A percentile compares a stretch with the other conserved stretches of the same genome.
Evolutionary conservation across 2,113 vertebrate species (phyloP).

Genomic region (Varanus salvator): DNA sequence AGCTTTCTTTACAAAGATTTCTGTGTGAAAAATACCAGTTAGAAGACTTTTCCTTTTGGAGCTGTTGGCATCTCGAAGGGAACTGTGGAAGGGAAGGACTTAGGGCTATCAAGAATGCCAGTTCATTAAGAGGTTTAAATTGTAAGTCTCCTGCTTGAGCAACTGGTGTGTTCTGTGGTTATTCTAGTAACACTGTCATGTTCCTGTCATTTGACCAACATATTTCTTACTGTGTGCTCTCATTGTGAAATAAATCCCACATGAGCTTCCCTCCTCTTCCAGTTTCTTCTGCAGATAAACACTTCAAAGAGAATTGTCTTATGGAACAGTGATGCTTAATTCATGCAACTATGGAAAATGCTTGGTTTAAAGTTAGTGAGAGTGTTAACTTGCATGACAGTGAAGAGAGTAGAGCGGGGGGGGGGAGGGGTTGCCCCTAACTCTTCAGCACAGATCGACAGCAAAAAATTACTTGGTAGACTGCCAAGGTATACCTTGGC

Average conservation of each 20-base stretch:
- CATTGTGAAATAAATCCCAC: neutral
- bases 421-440: too few relatives aligned
- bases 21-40: neutral
- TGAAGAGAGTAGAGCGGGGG: too few relatives aligned
- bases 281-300: conserved; percentile 10
- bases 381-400: neutral
- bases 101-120: neutral
- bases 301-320: conserved; percentile 1
- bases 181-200: neutral
- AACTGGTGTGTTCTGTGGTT: neutral
- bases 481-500: too few relatives aligned
- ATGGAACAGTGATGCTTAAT: neutral
- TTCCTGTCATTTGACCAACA: neutral
- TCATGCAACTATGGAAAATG: neutral
- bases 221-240: neutral
- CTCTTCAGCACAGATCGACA: too few relatives aligned
- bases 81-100: neutral
- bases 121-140: neutral
- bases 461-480: too few relatives aligned
- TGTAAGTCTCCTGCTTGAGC: neutral
- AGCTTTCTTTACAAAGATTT: neutral
- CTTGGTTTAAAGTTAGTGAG: neutral
- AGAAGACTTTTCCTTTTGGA: neutral
- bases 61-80: neutral
- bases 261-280: neutral